Base-by-base conservation (phyloP, 2,888 invertebrate species). In the Mimumesa dahlbomi region DNA sequence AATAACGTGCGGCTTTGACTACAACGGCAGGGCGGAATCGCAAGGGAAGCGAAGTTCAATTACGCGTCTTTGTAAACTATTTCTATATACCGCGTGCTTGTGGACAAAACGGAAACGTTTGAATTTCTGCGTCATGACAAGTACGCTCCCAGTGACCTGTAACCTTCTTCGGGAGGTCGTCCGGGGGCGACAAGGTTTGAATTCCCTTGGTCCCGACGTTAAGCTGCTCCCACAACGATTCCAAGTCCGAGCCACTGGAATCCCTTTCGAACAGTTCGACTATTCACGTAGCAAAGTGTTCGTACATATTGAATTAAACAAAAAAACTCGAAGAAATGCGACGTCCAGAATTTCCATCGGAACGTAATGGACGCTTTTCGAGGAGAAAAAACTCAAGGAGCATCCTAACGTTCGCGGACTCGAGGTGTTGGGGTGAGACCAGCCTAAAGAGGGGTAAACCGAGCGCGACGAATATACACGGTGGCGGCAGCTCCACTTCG, bases 391-490 rank as follows among this genome's bases (percentile, higher is more conserved):
- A n/a, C n/a, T n/a, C n/a, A n/a, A n/a, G n/a, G n/a, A n/a, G n/a
- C n/a, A n/a, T n/a, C n/a, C n/a, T n/a, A n/a, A n/a, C n/a, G n/a
- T n/a, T n/a, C n/a, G n/a, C n/a, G n/a, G n/a, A n/a, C n/a, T n/a
- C n/a, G n/a, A n/a, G n/a, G n/a, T n/a, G n/a, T n/a, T n/a, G n/a
- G n/a, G n/a, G n/a, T n/a, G n/a, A n/a, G n/a, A n/a, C n/a, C n/a
- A n/a, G n/a, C n/a, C n/a, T n/a, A n/a, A n/a, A 64, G 70, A 70
- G 53, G 61, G 71, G 67, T 80, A 77, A 83, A 83, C 75, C 73
- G 81, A 82, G 81, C 73, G 73, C 63, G 73, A 79, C 70, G 73
- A 80, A 71, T 73, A 74, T 79, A 79, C 71, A 73, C 61, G 65
- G 38, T 42, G 38, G 18, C 22, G 45, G 46, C 36, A 25, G 70